Conservation (phyloP, 1,140 invertebrate species). For the Diachasmimorpha longicaudata region DNA sequence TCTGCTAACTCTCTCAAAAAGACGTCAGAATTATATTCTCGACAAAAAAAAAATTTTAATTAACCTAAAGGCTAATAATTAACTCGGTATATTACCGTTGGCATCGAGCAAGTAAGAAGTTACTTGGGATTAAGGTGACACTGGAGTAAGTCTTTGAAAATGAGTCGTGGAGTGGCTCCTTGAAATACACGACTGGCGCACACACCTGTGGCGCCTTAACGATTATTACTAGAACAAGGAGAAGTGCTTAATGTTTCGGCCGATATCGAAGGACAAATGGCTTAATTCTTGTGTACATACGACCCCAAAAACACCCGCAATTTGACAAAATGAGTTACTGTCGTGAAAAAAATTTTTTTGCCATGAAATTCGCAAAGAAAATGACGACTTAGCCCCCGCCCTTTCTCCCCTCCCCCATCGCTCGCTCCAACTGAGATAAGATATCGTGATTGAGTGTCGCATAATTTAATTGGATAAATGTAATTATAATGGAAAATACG, state of each 20-base stretch:
- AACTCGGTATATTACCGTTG: not conserved
- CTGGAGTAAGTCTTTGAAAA: not conserved
- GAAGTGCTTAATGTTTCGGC: not conserved
- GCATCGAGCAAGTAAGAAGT: not conserved
- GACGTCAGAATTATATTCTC: no score
- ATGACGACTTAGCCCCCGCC: no score
- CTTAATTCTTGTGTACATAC: not conserved
- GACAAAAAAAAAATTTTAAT: no score
- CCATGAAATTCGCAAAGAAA: no score
- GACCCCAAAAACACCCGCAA: not conserved
- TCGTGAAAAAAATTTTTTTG: not conserved
- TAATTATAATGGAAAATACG: no score
- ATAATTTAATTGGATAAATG: no score
- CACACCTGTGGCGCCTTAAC: conserved; percentile 40
- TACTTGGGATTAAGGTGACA: not conserved
- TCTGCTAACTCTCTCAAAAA: no score
- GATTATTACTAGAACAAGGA: conserved; percentile 36
- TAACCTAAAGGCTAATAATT: not conserved
- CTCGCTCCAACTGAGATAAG: no score
- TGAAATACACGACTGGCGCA: conserved; percentile 18
- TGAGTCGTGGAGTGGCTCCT: not conserved
- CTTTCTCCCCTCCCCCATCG: no score
- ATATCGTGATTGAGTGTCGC: no score
- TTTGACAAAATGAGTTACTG: not conserved
- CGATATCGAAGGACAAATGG: not conserved